Base-by-base conservation (phyloP, 1,140 invertebrate species). In the Cydia splendana region DNA sequence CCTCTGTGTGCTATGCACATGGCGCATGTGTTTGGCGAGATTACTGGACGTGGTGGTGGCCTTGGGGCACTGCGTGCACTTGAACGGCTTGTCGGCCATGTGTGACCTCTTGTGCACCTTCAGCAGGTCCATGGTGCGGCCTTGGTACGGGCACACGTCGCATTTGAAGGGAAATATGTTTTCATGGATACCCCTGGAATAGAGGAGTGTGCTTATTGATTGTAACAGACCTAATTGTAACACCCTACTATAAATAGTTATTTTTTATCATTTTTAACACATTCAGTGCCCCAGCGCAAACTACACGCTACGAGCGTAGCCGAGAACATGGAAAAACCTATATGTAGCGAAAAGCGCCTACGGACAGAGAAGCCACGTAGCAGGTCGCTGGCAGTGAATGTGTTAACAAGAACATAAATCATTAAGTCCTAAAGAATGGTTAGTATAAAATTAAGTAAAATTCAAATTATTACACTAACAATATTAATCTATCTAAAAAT, bases 161-260 rank as follows among this genome's bases (percentile, higher is more conserved):
- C 91, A 93, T 83, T 90, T 90, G 76, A 83, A 91, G 5, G 91
- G 91, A 75, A 93, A 91, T 51, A 90, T 73, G 65, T 91, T 88
- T 79, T 87, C 85, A 28, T 93, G 91, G 48, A 79, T 91, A 24
- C 79, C 80, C 86, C 90, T 93, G 79, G 20, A 84, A 88, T 74
- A 77, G 79, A 65, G 28, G 3, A n/a, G 5, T 18, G 67, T 38
- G 18, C 9, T 18, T 15, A 15, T 13, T 48, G 13, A 12, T 48
- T 13, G 45, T 48, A 42, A 42, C 9, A 38, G 34, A 13, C 12
- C 12, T 9, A 4, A 13, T 24, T 24, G 38, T 71, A 71, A 13
- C 13, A 65, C 65, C 24, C 12, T 71, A 24, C 24, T n/a, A n/a
- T n/a, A n/a, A n/a, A n/a, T n/a, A n/a, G n/a, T n/a, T n/a, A n/a